Conservation (phyloP, 2,113 vertebrate species). For the Lethenteron reissneri region DNA sequence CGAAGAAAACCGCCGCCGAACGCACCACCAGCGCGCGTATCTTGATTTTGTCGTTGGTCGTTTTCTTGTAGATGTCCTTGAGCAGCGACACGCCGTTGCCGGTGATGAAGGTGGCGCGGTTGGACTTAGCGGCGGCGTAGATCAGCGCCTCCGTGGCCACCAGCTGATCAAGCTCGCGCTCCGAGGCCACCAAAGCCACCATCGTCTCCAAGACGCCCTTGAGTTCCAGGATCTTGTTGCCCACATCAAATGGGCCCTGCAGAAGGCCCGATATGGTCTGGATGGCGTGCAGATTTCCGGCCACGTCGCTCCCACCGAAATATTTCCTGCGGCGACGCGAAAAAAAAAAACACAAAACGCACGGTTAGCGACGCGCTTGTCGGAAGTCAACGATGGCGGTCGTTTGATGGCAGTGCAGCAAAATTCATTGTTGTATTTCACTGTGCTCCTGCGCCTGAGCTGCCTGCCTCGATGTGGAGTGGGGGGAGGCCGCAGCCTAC, state of each 20-base stretch:
- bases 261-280: conserved; percentile 70
- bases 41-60: conserved; percentile 66
- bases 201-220: conserved; percentile 66
- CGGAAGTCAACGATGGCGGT: no score
- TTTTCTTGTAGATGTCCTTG: conserved; percentile 88
- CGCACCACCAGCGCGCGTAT: conserved; percentile 85
- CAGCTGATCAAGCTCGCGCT: conserved; percentile 53
- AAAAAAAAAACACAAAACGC: no score
- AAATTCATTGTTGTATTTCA: no score
- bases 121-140: conserved; percentile 75
- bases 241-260: conserved; percentile 66
- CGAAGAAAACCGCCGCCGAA: background rate
- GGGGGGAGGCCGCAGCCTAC: no score
- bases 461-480: no score
- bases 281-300: conserved; percentile 57
- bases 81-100: conserved; percentile 67
- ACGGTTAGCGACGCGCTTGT: no score
- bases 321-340: no score
- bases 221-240: conserved; percentile 65
- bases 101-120: conserved; percentile 79
- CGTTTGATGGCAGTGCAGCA: no score
- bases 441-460: no score
- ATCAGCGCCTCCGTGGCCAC: conserved; percentile 80
- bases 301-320: background rate
- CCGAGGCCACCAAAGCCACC: conserved; percentile 57